Evolutionary conservation across 2,888 invertebrate species (phyloP), one percentile per base, ranked within the genome.

Genomic region (Exocentrus adspersus): DNA sequence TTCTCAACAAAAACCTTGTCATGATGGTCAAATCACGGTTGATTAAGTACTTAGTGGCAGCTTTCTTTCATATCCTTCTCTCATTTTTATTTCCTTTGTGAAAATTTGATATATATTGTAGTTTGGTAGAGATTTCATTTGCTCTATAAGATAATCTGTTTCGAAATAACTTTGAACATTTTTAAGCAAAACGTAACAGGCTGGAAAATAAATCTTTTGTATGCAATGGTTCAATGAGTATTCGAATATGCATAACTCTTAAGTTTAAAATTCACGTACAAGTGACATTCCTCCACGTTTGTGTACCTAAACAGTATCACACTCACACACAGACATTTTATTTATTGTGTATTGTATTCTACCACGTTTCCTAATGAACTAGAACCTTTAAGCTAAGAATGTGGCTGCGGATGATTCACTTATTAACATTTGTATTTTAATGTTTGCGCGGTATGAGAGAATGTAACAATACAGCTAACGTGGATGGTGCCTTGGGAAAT

Each of bases 381-480:
- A 37, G 37, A 37, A 37, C 37, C 37, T 37, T 37, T 37, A 37
- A 12, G 6, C 37, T 14, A 37, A 37, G 37, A 37, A 37, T 37
- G 14, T 50, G 14, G 30, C 50, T 16, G 50, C n/a, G 21, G 30
- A 42, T 54, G 54, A 54, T 17, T 54, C 43, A 45, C 28, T 4
- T 24, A 54, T 43, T 54, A 28, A 28, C 41, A 54, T 54, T 54
- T 20, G 37, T 51, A 51, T 19, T 51, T 32, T 37, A 37, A 37
- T 51, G 32, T 51, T 51, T 51, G 19, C 20, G 37, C 17, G 32
- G 19, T 37, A 20, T 32, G 32, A 51, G 19, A 28, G 5, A 37
- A 37, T 37, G n/a, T 12, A 51, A 32, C 48, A 48, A 48, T 48
- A 28, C 24, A 30, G 48, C 17, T 12, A 30, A 28, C 14, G 48